Evolutionary conservation across 2,888 invertebrate genomes (phyloP).

Genomic region (Drosophila hamatofila): DNA sequence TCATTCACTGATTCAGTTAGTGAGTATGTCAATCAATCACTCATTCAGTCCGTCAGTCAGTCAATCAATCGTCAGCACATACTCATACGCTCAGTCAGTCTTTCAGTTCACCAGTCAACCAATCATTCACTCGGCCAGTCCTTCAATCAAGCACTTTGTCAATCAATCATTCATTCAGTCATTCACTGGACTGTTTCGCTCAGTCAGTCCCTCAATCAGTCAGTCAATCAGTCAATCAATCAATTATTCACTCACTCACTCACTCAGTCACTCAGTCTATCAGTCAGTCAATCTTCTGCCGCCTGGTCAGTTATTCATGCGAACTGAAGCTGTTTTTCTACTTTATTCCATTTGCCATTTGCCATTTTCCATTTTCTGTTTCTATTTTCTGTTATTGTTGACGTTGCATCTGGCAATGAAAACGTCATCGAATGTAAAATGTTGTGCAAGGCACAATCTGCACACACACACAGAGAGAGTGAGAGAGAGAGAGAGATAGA

Average conservation of each 20-base stretch:
- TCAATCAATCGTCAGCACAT: no score
- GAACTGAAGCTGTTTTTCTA: constrained; percentile 47
- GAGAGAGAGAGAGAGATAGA: neutral
- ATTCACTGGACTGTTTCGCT: neutral
- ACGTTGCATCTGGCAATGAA: constrained; percentile 79
- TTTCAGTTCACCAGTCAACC: rapidly evolving
- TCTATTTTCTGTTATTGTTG: constrained; percentile 69
- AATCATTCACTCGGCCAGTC: neutral
- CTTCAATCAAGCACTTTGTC: neutral
- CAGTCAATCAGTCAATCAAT: neutral
- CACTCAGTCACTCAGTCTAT: constrained; percentile 14
- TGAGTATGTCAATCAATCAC: constrained; percentile 1
- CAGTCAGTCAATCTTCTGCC: constrained; percentile 19
- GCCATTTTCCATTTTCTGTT: constrained; percentile 35
- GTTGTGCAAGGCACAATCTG: constrained; percentile 56
- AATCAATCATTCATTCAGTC: neutral
- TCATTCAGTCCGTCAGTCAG: neutral
- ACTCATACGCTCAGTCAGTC: neutral
- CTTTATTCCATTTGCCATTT: constrained; percentile 36
- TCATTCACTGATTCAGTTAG: constrained; percentile 12
- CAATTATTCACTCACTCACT: constrained; percentile 8
- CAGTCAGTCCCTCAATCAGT: constrained; percentile 16
- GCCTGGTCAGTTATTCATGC: constrained; percentile 47
- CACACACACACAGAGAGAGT: constrained; percentile 5
- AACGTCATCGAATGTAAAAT: constrained; percentile 77